Conservation (phyloP, 2,797 vertebrate species). For the Anabas testudineus region DNA sequence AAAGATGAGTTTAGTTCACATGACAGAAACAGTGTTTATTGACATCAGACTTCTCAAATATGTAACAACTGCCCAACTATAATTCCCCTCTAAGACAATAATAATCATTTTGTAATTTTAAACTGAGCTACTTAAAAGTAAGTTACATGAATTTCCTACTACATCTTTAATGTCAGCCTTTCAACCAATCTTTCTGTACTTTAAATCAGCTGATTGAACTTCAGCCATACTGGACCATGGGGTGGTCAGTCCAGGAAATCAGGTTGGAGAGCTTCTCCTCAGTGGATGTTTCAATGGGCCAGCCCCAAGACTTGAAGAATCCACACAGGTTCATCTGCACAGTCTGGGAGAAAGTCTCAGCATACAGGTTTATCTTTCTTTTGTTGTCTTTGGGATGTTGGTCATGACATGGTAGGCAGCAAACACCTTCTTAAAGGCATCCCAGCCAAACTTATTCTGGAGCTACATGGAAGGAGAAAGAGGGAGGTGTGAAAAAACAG, state of each 20-base stretch:
- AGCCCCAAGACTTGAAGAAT: constrained; percentile 90
- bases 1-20: too few species aligned
- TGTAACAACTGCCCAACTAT: too few species aligned
- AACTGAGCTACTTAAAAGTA: too few species aligned
- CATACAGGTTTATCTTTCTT: constrained; percentile 87
- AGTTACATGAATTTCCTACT: too few species aligned
- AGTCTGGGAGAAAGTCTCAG: constrained; percentile 84
- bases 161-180: too few species aligned
- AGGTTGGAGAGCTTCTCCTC: constrained; percentile 81
- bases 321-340: constrained; percentile 83
- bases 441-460: constrained; percentile 88
- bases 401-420: constrained; percentile 79
- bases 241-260: constrained; percentile 85
- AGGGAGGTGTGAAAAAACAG: background rate
- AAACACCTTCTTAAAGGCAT: constrained; percentile 85
- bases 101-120: too few species aligned
- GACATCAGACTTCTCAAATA: too few species aligned
- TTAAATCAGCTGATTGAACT: background rate
- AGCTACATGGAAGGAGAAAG: constrained; percentile 71
- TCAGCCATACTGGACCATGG: constrained; percentile 78
- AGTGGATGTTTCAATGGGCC: constrained; percentile 82
- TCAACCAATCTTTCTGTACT: background rate
- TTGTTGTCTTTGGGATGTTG: constrained; percentile 76
- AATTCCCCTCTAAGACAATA: too few species aligned
- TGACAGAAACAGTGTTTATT: too few species aligned